These are phyloP conservation scores for Melanerpes aurifrons DNA, from an alignment of 2,113 vertebrate species.

Conservation along the genomic window DNA sequence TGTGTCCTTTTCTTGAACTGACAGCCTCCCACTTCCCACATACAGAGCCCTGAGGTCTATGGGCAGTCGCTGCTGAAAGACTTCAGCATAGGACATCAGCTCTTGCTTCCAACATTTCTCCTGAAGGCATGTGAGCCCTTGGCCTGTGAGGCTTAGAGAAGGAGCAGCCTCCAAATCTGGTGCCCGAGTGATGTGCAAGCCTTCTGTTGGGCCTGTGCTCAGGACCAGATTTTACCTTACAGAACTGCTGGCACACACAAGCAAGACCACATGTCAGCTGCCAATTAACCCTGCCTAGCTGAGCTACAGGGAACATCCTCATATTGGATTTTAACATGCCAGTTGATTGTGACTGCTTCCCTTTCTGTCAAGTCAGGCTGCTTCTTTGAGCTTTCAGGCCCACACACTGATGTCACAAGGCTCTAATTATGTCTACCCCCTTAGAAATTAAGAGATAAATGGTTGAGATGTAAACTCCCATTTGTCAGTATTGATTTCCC, in stretches of 20 bases:
- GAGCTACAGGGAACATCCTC: slow-evolving; percentile 36
- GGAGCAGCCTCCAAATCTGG: background rate
- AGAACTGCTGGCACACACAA: background rate
- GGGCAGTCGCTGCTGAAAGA: background rate
- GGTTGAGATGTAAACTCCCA: slow-evolving; percentile 69
- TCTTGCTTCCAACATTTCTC: background rate
- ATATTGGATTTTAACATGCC: slow-evolving; percentile 9
- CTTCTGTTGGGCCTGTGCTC: background rate
- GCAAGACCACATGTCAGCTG: background rate
- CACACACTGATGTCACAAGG: slow-evolving; percentile 66
- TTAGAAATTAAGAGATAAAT: slow-evolving; percentile 74
- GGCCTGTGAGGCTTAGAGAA: background rate
- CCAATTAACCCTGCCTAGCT: slow-evolving; percentile 15
- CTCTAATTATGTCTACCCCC: slow-evolving; percentile 73
- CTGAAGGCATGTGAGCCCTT: background rate
- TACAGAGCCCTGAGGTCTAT: background rate
- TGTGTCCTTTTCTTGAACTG: background rate
- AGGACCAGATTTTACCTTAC: background rate
- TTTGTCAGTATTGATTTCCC: slow-evolving; percentile 78
- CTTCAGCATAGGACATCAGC: background rate
- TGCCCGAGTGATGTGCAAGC: background rate
- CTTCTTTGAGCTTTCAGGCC: slow-evolving; percentile 65
- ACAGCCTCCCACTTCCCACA: background rate
- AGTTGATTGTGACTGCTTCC: slow-evolving; percentile 16
- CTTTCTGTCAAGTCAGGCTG: slow-evolving; percentile 46